Evolutionary conservation across 2,888 invertebrate genomes (phyloP).

Genomic region (Mesochorus sp.): DNA sequence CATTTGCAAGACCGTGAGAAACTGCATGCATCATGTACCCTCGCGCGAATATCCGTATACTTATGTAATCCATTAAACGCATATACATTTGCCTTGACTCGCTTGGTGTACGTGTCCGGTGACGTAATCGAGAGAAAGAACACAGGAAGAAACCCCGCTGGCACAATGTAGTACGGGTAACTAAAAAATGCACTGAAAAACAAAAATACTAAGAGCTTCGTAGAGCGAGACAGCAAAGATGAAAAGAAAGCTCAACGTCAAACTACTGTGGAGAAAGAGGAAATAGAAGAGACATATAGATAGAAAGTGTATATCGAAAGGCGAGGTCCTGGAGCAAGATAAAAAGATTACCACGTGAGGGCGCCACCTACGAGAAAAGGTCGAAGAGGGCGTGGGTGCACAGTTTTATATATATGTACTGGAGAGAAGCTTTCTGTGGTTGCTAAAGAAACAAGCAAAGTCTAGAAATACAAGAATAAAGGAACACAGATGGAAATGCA

Average conservation of each 20-base stretch:
- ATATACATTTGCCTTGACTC: neutral
- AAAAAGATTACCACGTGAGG: constrained; percentile 52
- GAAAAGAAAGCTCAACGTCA: constrained; percentile 14
- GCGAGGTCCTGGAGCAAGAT: constrained; percentile 59
- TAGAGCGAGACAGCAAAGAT: neutral
- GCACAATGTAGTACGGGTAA: neutral
- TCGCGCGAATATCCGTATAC: neutral
- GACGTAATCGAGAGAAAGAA: constrained; percentile 2
- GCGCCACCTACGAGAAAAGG: constrained; percentile 65
- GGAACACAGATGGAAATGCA: neutral
- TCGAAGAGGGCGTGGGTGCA: constrained; percentile 7
- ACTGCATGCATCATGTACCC: neutral
- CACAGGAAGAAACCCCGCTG: neutral
- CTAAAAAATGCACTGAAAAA: constrained; percentile 18
- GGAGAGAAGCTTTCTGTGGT: constrained; percentile 8
- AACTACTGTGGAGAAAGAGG: neutral
- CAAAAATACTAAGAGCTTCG: constrained; percentile 28
- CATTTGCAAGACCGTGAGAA: constrained; percentile 43
- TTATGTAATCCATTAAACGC: neutral
- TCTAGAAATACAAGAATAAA: constrained; percentile 12
- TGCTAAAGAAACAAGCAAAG: constrained; percentile 26
- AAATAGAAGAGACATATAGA: constrained; percentile 30
- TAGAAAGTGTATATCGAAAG: constrained; percentile 11
- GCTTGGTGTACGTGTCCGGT: neutral
- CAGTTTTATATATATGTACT: no score